Base-by-base conservation (phyloP, 2,888 invertebrate genomes). In the Eilema sororculum region DNA sequence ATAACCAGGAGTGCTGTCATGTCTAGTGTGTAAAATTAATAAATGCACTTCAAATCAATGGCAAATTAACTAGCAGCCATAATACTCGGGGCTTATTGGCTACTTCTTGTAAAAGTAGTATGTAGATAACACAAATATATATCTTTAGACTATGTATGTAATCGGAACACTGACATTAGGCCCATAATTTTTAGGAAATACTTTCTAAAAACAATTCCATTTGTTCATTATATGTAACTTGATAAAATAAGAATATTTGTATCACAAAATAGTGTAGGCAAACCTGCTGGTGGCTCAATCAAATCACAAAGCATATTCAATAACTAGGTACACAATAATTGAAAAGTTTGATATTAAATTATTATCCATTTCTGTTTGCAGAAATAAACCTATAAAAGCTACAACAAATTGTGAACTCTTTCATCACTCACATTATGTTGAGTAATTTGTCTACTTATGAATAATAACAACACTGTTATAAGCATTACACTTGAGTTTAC, bases 1-100 rank as follows among this genome's bases (percentile, higher is more conserved):
- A 67, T 73, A 72, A 80, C 81, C 90, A 89, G 87, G 83, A 86
- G 90, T 92, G 92, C 92, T 93, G 92, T 84, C 91, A 86, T 87
- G 87, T 89, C 79, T 78, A 86, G 83, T 87, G 82, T 83, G 82
- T 87, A 87, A 86, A 86, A 89, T 86, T 93, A 92, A 82, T 93
- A 94, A 94, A 94, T 93, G 93, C 93, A 89, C 85, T 80, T 82
- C 73, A 84, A 75, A 79, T 80, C 77, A 78, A 78, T 80, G 82
- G 81, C 82, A 80, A 80, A 74, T 74, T 64, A 74, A 75, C 73
- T 79, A 77, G 77, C 75, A 76, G 78, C 75, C 76, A 68, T 76
- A 75, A 74, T 78, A 76, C 69, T 71, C 73, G 60, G 64, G 64
- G 64, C 72, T 62, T 30, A 65, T 56, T 28, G 66, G 37, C 60